A percentile compares a stretch with the other conserved stretches of the same genome.
Conservation (phyloP, 2,113 vertebrate genomes). For the Oophaga pumilio region DNA sequence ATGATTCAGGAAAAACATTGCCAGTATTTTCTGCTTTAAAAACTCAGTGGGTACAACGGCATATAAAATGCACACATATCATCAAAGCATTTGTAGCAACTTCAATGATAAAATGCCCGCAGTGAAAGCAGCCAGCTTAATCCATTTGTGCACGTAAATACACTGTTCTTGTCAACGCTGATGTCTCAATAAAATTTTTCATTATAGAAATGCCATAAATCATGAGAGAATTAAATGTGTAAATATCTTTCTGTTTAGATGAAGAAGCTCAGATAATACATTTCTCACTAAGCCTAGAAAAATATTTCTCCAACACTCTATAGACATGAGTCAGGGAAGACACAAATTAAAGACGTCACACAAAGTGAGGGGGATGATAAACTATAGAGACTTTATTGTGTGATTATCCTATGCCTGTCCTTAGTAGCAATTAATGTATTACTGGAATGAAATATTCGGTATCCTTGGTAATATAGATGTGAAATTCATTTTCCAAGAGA, state of each 20-base stretch:
- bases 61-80: too few species aligned
- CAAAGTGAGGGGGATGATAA: background rate
- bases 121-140: background rate
- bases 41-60: too few species aligned
- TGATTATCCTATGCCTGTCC: background rate
- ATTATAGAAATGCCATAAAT: conserved; percentile 5
- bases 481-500: background rate
- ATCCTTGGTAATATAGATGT: conserved; percentile 23
- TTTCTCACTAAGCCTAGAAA: background rate
- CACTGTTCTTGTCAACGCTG: background rate
- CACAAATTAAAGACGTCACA: background rate
- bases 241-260: background rate
- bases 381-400: background rate
- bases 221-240: background rate
- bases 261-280: background rate
- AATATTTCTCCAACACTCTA: too few species aligned
- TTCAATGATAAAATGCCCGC: background rate
- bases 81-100: background rate
- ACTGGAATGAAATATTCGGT: conserved; percentile 18
- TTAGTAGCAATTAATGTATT: conserved; percentile 35
- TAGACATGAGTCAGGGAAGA: background rate
- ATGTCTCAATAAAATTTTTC: conserved; percentile 2
- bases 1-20: too few species aligned
- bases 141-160: background rate
- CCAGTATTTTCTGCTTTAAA: too few species aligned